Evolutionary conservation across 2,113 vertebrate genomes (phyloP).

Genomic region (Carlito syrichta): DNA sequence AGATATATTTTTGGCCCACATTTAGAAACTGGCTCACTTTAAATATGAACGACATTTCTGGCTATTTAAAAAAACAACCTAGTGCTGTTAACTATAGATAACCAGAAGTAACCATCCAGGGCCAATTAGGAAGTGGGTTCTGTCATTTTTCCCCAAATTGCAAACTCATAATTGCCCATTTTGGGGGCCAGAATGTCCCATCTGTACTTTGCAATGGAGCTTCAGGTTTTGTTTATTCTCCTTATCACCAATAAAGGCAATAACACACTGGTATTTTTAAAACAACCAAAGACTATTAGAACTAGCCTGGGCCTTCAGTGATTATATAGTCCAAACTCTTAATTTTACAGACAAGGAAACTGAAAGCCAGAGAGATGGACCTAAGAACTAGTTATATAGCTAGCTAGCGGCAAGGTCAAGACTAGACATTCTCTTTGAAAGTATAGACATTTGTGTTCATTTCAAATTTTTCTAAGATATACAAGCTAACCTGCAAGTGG

Average conservation of each 20-base stretch:
- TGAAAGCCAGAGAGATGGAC: neutral
- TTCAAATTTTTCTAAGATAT: conserved; percentile 10
- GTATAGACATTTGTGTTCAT: neutral
- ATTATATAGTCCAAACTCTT: neutral
- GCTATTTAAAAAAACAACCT: neutral
- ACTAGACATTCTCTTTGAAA: neutral
- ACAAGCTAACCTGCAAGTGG: neutral
- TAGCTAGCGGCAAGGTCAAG: neutral
- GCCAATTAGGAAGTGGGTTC: neutral
- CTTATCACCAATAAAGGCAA: neutral
- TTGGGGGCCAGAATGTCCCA: neutral
- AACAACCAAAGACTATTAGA: neutral
- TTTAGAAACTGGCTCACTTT: conserved; percentile 16
- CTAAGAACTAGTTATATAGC: neutral
- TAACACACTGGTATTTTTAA: neutral
- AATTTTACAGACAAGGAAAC: neutral
- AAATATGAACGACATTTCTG: neutral
- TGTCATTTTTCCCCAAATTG: neutral
- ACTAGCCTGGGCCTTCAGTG: neutral
- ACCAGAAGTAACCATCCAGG: neutral
- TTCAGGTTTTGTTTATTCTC: neutral
- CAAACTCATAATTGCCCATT: neutral
- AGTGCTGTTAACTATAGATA: neutral
- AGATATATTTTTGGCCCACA: neutral
- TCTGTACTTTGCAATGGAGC: neutral